phyloP scores from a whole-genome alignment of 2,888 invertebrate species.

The Philaethria dido region DNA sequence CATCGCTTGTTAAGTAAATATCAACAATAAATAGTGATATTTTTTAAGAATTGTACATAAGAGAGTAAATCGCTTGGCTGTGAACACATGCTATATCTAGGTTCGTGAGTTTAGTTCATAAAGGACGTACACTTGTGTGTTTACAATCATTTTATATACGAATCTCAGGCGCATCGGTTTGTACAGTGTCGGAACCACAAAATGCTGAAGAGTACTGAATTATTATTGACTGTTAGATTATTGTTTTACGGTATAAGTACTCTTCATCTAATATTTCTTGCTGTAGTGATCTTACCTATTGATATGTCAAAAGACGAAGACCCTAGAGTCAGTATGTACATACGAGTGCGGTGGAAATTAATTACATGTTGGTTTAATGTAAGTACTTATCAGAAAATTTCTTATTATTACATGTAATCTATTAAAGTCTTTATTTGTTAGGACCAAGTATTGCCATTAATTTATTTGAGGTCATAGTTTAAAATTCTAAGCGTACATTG shows the following conservation, averaged over 20 bases:
- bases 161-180: conserved; percentile 21
- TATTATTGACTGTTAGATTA: conserved; percentile 43
- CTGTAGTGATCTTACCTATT: conserved; percentile 51
- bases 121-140: conserved; percentile 6
- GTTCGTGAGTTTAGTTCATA: background rate
- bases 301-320: conserved; percentile 57
- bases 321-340: conserved; percentile 52
- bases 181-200: background rate
- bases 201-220: conserved; percentile 34
- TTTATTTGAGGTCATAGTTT: background rate
- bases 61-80: background rate
- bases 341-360: conserved; percentile 54
- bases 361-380: conserved; percentile 64
- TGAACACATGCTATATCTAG: conserved; percentile 3
- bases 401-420: no score
- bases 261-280: conserved; percentile 51
- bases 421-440: no score
- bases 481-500: background rate
- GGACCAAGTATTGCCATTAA: no score
- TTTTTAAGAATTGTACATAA: conserved; percentile 3
- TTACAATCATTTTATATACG: conserved; percentile 26
- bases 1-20: background rate
- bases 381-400: no score
- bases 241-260: conserved; percentile 47
- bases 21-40: background rate